These are phyloP conservation scores for Pseudocheirus occidentalis DNA, from an alignment of 2,797 vertebrate genomes.

Conservation along the genomic window DNA sequence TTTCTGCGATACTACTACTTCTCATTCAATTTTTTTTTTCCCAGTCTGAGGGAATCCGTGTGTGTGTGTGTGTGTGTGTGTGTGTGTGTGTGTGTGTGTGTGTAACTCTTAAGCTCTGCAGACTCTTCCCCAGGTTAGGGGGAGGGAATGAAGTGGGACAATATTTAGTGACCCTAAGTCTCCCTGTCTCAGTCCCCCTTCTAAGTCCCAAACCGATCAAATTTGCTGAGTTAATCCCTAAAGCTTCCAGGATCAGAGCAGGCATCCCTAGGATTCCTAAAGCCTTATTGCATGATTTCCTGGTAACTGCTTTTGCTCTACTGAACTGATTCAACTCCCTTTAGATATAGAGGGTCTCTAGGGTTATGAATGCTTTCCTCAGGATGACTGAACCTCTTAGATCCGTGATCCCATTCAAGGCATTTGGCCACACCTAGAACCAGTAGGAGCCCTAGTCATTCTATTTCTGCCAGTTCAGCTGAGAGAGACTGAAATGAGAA, in stretches of 20 bases:
- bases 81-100: no score
- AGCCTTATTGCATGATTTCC: neutral
- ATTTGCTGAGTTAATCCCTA: conserved; percentile 16
- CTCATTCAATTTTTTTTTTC: neutral
- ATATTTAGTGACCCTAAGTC: neutral
- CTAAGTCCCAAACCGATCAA: neutral
- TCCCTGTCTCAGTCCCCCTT: neutral
- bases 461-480: neutral
- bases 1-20: neutral
- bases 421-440: neutral
- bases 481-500: neutral
- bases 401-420: neutral
- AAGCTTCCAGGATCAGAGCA: neutral
- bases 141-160: neutral
- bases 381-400: neutral
- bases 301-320: neutral
- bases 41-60: neutral
- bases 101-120: neutral
- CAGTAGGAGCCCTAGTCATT: neutral
- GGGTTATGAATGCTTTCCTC: neutral
- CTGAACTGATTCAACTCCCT: neutral
- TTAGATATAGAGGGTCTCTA: neutral
- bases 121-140: neutral
- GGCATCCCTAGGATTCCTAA: neutral
- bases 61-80: neutral